A percentile compares a stretch with the other conserved stretches of the same genome.
Conservation (phyloP, 2,113 vertebrate genomes). For the Paraplagusia blochii region DNA sequence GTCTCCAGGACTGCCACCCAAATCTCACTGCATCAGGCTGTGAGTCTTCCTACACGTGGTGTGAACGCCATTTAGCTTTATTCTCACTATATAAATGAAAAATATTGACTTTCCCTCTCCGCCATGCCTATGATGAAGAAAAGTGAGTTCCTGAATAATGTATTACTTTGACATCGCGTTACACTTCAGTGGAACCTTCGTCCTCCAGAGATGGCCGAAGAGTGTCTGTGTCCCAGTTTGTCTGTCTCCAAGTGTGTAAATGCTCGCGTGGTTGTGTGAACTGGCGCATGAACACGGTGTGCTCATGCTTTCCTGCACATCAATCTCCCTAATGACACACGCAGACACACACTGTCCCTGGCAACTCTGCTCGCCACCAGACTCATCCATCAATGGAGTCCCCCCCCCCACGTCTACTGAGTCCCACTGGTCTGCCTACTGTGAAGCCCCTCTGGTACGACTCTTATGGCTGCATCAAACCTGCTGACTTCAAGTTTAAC, state of each 20-base stretch:
- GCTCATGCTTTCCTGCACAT: slow-evolving; percentile 31
- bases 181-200: not conserved
- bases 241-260: not conserved
- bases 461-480: not conserved
- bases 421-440: slow-evolving; percentile 2
- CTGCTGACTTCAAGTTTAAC: not conserved
- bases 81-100: no score
- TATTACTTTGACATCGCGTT: not conserved
- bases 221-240: not conserved
- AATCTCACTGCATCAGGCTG: no score
- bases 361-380: slow-evolving; percentile 7
- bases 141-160: slow-evolving; percentile 1
- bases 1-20: no score
- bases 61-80: no score
- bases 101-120: no score
- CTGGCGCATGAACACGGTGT: slow-evolving; percentile 20
- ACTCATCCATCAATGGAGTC: slow-evolving; percentile 48
- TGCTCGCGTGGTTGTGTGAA: slow-evolving; percentile 4
- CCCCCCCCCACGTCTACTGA: not conserved
- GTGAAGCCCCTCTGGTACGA: not conserved
- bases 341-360: slow-evolving; percentile 19
- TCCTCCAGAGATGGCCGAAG: not conserved
- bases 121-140: not conserved
- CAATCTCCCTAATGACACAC: slow-evolving; percentile 31
- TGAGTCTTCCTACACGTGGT: no score